A percentile compares a stretch with the other conserved stretches of the same genome.
phyloP scores from a whole-genome alignment of 35 echinoderm and acorn worm genomes.

The Ophiothrix spiculata region DNA sequence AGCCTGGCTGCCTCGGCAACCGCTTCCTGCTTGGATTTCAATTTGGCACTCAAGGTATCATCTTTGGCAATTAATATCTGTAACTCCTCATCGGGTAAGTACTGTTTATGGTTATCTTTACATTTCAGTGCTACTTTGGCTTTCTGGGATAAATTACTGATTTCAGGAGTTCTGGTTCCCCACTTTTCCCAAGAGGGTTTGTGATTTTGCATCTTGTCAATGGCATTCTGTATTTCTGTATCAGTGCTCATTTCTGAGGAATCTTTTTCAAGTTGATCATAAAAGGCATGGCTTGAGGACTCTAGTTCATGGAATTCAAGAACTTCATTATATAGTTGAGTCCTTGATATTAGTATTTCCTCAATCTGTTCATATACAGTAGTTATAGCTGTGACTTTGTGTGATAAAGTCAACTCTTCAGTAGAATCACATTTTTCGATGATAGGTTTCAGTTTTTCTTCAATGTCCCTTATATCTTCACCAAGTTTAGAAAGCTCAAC shows the following conservation, averaged over 20 bases:
- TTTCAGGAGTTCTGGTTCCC: slow-evolving; percentile 14
- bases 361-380: slow-evolving; percentile 19
- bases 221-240: slow-evolving; percentile 10
- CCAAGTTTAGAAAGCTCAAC: not conserved
- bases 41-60: not conserved
- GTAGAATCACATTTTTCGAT: slow-evolving; percentile 22
- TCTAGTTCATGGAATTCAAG: slow-evolving; percentile 2
- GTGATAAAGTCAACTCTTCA: slow-evolving; percentile 25
- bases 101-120: not conserved
- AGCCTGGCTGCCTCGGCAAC: not conserved
- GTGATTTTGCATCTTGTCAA: slow-evolving; percentile 10
- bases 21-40: not conserved
- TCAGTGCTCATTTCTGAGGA: not conserved
- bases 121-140: slow-evolving; percentile 26
- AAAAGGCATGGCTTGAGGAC: not conserved
- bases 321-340: not conserved
- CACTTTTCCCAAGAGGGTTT: slow-evolving; percentile 18
- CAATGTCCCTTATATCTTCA: not conserved
- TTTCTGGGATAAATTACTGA: slow-evolving; percentile 34
- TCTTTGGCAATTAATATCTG: not conserved
- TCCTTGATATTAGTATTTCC: not conserved
- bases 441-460: not conserved
- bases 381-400: slow-evolving; percentile 24
- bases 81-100: not conserved
- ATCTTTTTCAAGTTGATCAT: not conserved